Base-by-base conservation (phyloP, 2,113 vertebrate genomes). In the Burhinus bistriatus region DNA sequence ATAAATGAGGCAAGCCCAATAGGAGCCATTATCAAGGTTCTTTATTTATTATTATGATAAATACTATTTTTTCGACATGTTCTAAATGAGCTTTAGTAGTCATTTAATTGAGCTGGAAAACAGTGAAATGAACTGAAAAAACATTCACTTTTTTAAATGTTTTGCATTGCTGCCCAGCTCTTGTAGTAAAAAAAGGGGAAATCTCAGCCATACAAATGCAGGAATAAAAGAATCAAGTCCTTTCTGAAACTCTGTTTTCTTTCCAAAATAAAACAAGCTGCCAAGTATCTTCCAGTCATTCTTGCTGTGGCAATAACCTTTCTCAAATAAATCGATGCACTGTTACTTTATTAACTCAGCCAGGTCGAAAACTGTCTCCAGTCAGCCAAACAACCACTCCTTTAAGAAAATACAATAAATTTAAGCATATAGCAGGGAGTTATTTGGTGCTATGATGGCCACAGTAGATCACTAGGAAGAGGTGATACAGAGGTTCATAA, bases 281-380 rank as follows among this genome's bases (percentile, higher is more conserved):
- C 68, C 73, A 92, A 70, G 49, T 59, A 61, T 32, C 69, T 88
- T 80, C 32, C 55, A 88, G 11, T 51, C 20, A 45, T 44, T 97
- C 84, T 88, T 94, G 5, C 44, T 91, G 15, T 70, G 76, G 72
- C 82, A 66, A 73, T 72, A 95, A 51, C 22, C 49, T 72, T 93
- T 80, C 71, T 65, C 9, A 77, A 55, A 87, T 68, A 93, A 92
- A 90, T 89, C 21, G 34, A 71, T 92, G 40, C 36, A 42, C n/a
- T 71, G 20, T 29, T 90, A 80, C 65, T 90, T 92, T 96, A 90
- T 91, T 93, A 88, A 94, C 51, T 73, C 87, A 93, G 55, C 59
- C 80, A 73, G 40, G 76, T 83, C 87, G 83, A 93, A 97, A 96
- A 96, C 49, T 76, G 20, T 89, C 88, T 91, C 76, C 49, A 85